Base-by-base conservation (phyloP, 2,113 vertebrate genomes). In the Barbus barbus region DNA sequence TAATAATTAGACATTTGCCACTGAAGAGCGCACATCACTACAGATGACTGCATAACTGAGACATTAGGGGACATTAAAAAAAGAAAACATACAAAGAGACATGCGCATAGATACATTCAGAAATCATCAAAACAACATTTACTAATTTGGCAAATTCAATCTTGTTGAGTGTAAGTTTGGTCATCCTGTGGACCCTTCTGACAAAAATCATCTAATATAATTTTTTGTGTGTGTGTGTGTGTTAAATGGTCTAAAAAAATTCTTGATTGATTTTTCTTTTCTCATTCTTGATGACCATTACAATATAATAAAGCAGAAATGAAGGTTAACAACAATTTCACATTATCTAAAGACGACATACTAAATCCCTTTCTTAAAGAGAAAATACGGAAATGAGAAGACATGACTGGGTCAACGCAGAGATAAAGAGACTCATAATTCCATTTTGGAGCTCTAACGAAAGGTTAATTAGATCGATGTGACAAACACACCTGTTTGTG, bases 381-480 rank as follows among this genome's bases (percentile, higher is more conserved):
- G 3, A 84, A 26, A 18, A 71, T 67, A 58, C 22, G 28, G 51
- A 78, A 71, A 56, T 44, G 41, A 44, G 41, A 44, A 9, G 48
- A 71, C n/a, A n/a, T n/a, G n/a, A n/a, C n/a, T n/a, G n/a, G n/a
- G n/a, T n/a, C n/a, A n/a, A n/a, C n/a, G n/a, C n/a, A n/a, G n/a
- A n/a, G n/a, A n/a, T n/a, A n/a, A n/a, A n/a, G n/a, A 20, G 22
- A 24, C n/a, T n/a, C 20, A 11, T 63, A 58, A 67, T 28, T 63
- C 63, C 28, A 41, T 16, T 78, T 69, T 31, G 77, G 73, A 31
- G 26, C 72, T 44, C 63, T 16, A 65, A 41, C 1, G 18, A 84
- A 84, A 78, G 73, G 74, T 78, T 84, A 84, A 84, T 84, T 65
- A 78, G 22, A 84, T 79, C 48, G 24, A 22, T 26, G 58, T 41